Conservation (phyloP, 2,113 vertebrate species). For the Myrmophylax atrothorax region DNA sequence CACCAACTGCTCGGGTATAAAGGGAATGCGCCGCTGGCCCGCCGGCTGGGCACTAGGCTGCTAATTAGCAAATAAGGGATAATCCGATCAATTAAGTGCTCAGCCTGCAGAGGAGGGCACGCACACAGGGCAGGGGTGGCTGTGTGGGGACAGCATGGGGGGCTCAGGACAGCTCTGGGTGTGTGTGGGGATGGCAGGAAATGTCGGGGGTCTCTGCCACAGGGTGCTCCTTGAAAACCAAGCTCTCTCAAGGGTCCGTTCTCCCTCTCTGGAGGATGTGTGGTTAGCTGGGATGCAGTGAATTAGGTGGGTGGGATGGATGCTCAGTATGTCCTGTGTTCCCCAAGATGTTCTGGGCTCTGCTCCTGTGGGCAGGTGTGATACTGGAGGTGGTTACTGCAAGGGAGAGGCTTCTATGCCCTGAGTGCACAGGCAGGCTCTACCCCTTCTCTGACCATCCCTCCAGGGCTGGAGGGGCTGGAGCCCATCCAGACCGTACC, state of each 20-base stretch:
- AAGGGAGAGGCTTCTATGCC: neutral
- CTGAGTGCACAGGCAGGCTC: neutral
- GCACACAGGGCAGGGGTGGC: neutral
- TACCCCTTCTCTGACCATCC: neutral
- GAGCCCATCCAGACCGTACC: accelerated
- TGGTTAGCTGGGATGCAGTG: neutral
- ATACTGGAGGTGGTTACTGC: neutral
- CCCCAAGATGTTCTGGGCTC: neutral
- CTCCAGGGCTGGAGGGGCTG: neutral
- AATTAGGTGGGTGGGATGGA: neutral
- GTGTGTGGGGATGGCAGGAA: neutral
- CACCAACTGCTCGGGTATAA: neutral
- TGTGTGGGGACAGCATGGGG: accelerated
- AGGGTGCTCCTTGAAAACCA: neutral
- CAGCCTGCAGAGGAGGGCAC: neutral
- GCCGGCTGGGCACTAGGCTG: neutral
- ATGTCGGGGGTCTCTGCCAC: neutral
- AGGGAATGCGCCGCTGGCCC: neutral
- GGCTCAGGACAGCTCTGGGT: neutral
- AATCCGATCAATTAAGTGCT: neutral
- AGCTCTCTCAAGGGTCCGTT: accelerated
- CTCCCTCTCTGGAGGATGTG: accelerated
- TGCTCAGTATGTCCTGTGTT: neutral
- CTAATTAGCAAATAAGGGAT: neutral
- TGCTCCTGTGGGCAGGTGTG: accelerated